These are phyloP conservation scores for Furnarius figulus DNA, from an alignment of 2,113 vertebrate species.

Conservation along the genomic window DNA sequence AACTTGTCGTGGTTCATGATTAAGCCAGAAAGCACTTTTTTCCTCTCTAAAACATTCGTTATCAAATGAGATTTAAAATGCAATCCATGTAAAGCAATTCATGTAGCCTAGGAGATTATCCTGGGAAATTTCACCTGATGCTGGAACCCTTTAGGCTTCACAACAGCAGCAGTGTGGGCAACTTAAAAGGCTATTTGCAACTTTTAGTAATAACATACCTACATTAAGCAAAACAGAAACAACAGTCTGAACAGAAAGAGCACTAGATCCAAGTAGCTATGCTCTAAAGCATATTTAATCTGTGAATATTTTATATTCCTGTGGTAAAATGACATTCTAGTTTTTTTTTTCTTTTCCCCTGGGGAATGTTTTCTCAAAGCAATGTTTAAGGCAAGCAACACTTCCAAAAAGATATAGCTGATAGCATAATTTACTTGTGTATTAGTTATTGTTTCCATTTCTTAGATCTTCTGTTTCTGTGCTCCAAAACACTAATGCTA, in stretches of 20 bases:
- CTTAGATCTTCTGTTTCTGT: not conserved
- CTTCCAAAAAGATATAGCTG: not conserved
- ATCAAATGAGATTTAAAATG: conserved; percentile 45
- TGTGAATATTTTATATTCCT: not conserved
- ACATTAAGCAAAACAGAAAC: not conserved
- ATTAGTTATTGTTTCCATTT: not conserved
- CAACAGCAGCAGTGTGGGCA: not conserved
- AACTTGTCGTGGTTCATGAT: conserved; percentile 15
- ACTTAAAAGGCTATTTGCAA: not conserved
- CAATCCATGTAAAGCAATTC: conserved; percentile 25
- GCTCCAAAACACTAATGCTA: not conserved
- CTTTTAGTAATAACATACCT: not conserved
- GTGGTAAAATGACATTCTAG: not conserved
- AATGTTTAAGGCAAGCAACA: not conserved
- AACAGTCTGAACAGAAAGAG: not conserved
- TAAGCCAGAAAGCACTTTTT: not conserved
- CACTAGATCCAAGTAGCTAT: not conserved
- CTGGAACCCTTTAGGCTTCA: not conserved
- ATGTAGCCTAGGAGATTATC: not conserved
- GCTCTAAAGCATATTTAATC: not conserved
- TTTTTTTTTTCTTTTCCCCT: not conserved
- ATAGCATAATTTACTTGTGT: not conserved
- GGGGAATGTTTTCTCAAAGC: not conserved
- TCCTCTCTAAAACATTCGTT: not conserved
- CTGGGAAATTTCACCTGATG: not conserved